Evolutionary conservation across 2,113 vertebrate genomes (phyloP).

Genomic region (Phainopepla nitens): DNA sequence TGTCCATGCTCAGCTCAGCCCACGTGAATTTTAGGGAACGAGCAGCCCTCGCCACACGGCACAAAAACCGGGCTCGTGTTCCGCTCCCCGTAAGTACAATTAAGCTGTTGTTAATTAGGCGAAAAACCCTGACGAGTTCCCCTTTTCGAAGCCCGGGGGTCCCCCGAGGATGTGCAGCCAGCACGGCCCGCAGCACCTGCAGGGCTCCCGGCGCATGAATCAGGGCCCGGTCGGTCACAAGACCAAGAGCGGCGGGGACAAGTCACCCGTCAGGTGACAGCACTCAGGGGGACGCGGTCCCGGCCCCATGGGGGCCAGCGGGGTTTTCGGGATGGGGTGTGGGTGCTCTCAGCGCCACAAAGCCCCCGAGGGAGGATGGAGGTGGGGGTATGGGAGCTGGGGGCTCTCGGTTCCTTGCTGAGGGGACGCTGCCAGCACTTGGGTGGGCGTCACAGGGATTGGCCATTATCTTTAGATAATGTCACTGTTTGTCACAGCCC

Average conservation of each 20-base stretch:
- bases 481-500: neutral
- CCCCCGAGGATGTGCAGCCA: neutral
- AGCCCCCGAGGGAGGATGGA: neutral
- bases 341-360: rapidly evolving
- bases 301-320: rapidly evolving
- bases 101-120: neutral
- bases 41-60: neutral
- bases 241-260: neutral
- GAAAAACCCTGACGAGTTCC: neutral
- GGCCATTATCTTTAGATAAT: rapidly evolving
- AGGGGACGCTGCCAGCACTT: neutral
- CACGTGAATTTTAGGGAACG: rapidly evolving
- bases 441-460: rapidly evolving
- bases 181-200: neutral
- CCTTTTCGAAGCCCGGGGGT: neutral
- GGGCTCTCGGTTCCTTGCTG: rapidly evolving
- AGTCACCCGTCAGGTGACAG: neutral
- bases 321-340: neutral
- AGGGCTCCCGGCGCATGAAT: neutral
- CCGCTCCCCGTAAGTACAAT: neutral
- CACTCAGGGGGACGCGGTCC: neutral
- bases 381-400: rapidly evolving
- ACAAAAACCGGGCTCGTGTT: rapidly evolving
- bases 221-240: neutral
- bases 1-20: neutral